phyloP scores from a whole-genome alignment of 2,113 vertebrate genomes.

The Piliocolobus tephrosceles region DNA sequence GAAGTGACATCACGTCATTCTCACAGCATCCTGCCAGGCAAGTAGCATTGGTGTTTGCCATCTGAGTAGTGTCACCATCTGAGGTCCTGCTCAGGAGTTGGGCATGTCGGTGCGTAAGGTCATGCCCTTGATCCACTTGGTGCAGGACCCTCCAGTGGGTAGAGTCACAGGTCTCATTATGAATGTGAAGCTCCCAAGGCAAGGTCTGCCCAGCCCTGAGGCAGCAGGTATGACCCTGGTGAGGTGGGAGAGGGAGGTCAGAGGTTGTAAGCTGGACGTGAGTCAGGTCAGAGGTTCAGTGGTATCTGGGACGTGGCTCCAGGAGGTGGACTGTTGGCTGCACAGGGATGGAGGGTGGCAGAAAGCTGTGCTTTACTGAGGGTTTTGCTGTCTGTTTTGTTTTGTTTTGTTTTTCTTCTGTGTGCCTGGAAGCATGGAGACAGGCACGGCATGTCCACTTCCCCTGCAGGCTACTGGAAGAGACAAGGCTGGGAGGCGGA shows the following conservation, averaged over 20 bases:
- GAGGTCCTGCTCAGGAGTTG: not conserved
- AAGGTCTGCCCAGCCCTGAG: not conserved
- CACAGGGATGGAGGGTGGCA: too few relatives aligned
- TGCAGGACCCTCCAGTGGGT: not conserved
- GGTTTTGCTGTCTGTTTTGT: not conserved
- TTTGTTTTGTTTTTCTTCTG: too few relatives aligned
- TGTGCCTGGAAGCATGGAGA: too few relatives aligned
- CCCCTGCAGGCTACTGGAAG: not conserved
- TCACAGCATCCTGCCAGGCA: not conserved
- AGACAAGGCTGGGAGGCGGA: not conserved
- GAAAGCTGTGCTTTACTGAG: not conserved
- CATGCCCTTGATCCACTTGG: not conserved
- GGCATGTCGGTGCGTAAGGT: not conserved
- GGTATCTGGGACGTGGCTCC: not conserved
- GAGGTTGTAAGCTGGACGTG: not conserved
- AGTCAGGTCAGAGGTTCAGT: not conserved
- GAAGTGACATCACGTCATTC: accelerated
- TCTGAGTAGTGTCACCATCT: not conserved
- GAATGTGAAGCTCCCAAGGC: not conserved
- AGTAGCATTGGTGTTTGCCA: accelerated
- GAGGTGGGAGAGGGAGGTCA: not conserved
- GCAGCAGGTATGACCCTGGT: not conserved
- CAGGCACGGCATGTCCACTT: accelerated
- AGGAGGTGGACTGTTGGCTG: not conserved
- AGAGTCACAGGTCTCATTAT: not conserved